Evolutionary conservation across 2,888 invertebrate species (phyloP), one percentile per base, ranked within the genome.

Genomic region (Mythimna albipuncta): DNA sequence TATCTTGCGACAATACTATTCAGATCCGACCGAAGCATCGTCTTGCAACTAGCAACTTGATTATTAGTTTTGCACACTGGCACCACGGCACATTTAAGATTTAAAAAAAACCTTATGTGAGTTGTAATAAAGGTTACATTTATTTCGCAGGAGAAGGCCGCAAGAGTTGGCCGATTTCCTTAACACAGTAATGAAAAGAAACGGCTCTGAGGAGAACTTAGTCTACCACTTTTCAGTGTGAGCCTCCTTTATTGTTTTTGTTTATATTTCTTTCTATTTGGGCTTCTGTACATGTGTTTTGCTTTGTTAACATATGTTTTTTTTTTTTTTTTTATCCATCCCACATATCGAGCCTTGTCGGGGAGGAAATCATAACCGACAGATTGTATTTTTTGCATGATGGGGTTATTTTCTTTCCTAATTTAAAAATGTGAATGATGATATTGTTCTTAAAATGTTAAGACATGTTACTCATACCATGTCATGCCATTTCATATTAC

Each of bases 181-280:
- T 90, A 96, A 96, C 95, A 92, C 89, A 91, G 91, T 96, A 93
- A 94, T 96, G 96, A 61, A 41, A 61, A 93, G 90, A 94, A 74
- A 89, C 92, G 89, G 90, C 90, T 89, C 91, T 83, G 94, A 94
- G 88, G 96, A 95, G 94, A 95, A 95, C 92, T 95, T 96, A 95
- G 95, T 93, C 92, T 96, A 96, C 96, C 95, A 96, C 95, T 96
- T 96, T 96, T 94, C 96, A 95, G 96, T 96, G 96, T 96, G 96
- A 96, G 96, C 94, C 92, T 94, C 88, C 88, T 87, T 93, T 88
- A 88, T 89, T 87, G 83, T 93, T 92, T 92, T 92, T 90, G 88
- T 92, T 93, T 91, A 86, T 82, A 88, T 91, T 89, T 78, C 57
- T 73, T 83, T 83, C 76, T 82, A 82, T 84, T 64, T 80, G 82